Base-by-base conservation (phyloP, 2,888 invertebrate species). In the Orthonychiurus folsomi region DNA sequence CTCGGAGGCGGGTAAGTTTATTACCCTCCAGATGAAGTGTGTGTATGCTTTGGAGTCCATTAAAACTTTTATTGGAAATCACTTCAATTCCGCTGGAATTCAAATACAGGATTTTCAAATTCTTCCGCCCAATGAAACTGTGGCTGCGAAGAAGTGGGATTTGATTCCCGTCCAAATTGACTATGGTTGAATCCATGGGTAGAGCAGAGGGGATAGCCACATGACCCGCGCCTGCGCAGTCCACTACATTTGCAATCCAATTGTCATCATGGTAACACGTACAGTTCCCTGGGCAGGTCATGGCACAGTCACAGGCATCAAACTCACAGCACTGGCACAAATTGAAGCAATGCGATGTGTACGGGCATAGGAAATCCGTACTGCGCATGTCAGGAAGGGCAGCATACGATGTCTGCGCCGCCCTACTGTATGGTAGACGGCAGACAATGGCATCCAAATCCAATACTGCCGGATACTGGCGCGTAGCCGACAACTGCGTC, bases 251-350 rank as follows among this genome's bases (percentile, higher is more conserved):
- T 75, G 87, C 86, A 73, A 85, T 84, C 88, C 89, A 90, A 73
- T 86, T 85, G 78, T 87, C 85, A 80, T 91, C 90, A 80, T 89
- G 88, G 81, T 86, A 91, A 77, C 91, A 92, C 71, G 86, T 85
- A 78, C 91, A 92, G 77, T 86, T 86, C 77, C 84, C 84, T 70
- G 91, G 91, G 77, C 91, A 92, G 73, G 87, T 88, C 87, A 89
- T 90, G 81, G 89, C 87, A 79, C 91, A 91, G 80, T 92, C 91
- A 79, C 91, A 92, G 68, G 88, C 88, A 78, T 89, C 89, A 80
- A 87, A 91, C 76, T 89, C 89, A 80, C 91, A 92, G 79, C 91
- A 92, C 78, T 89, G 88, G 78, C 92, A 91, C 67, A 88, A 79
- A 62, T 88, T 85, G 78, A 89, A 89, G 80, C 91, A 91, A 77